Evolutionary conservation across 2,888 invertebrate genomes (phyloP).

Genomic region (Philaethria dido): DNA sequence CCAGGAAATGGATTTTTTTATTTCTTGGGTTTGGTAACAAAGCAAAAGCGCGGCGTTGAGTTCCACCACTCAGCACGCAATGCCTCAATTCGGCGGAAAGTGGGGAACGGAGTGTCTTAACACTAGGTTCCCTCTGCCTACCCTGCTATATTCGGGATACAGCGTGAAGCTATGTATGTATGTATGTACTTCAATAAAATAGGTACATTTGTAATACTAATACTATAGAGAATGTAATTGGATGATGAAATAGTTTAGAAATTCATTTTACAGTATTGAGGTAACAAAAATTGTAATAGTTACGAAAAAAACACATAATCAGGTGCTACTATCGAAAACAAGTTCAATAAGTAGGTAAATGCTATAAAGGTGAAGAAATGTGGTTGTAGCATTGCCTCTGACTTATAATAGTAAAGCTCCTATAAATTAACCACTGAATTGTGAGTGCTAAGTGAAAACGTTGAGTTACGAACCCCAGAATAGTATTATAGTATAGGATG

Average conservation of each 20-base stretch:
- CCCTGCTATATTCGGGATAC: too few species aligned
- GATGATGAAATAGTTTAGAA: slow-evolving; percentile 8
- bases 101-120: too few species aligned
- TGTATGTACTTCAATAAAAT: too few species aligned
- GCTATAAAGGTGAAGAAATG: slow-evolving; percentile 26
- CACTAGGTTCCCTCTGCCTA: too few species aligned
- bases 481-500: slow-evolving; percentile 47
- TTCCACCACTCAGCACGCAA: too few species aligned
- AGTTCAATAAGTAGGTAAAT: slow-evolving; percentile 17
- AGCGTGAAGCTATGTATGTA: too few species aligned
- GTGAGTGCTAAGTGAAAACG: slow-evolving; percentile 38
- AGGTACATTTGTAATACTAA: not conserved
- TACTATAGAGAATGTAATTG: not conserved
- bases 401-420: slow-evolving; percentile 30
- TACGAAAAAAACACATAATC: slow-evolving; percentile 11
- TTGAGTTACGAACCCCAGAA: slow-evolving; percentile 43
- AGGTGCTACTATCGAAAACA: slow-evolving; percentile 15
- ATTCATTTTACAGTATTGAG: slow-evolving; percentile 6
- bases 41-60: too few species aligned
- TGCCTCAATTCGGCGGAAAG: too few species aligned
- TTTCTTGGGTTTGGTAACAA: too few species aligned
- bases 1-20: too few species aligned
- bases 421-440: slow-evolving; percentile 43
- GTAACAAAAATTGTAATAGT: slow-evolving; percentile 16
- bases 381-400: slow-evolving; percentile 14